Evolutionary conservation across 2,888 invertebrate genomes (phyloP).

Genomic region (Eupithecia abbreviata): DNA sequence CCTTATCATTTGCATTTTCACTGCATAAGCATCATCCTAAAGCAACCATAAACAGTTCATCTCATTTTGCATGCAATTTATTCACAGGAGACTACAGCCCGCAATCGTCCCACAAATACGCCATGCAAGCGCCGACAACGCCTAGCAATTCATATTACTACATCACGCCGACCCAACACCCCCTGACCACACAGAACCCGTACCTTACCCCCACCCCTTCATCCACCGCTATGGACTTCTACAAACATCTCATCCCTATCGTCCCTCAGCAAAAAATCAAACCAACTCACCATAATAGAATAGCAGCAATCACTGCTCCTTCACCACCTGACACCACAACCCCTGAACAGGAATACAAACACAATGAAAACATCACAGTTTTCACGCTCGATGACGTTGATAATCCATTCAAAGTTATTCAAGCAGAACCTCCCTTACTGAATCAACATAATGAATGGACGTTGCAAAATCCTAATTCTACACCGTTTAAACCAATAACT

Average conservation of each 20-base stretch:
- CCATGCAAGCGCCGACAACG: constrained; percentile 53
- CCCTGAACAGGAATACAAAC: constrained; percentile 20
- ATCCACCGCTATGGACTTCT: constrained; percentile 60
- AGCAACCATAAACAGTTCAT: constrained; percentile 7
- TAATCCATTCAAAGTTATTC: constrained; percentile 57
- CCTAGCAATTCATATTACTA: constrained; percentile 55
- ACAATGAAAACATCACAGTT: constrained; percentile 59
- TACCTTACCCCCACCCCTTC: constrained; percentile 46
- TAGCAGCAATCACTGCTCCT: background rate
- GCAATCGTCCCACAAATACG: constrained; percentile 45
- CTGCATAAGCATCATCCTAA: background rate
- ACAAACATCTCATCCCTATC: constrained; percentile 58
- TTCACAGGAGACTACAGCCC: constrained; percentile 62
- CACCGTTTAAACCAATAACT: constrained; percentile 16
- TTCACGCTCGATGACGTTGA: constrained; percentile 59
- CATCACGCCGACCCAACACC: constrained; percentile 65
- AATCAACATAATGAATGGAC: constrained; percentile 46
- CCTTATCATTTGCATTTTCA: constrained; percentile 2
- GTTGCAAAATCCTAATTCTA: constrained; percentile 24
- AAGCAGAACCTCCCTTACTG: constrained; percentile 51
- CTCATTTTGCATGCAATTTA: constrained; percentile 57
- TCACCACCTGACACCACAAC: background rate
- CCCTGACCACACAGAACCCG: constrained; percentile 50
- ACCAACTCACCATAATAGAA: background rate
- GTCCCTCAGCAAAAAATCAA: constrained; percentile 58